Evolutionary conservation across 1,140 invertebrate genomes (phyloP), one percentile per base, ranked within the genome.

Genomic region (Drosophila varians): DNA sequence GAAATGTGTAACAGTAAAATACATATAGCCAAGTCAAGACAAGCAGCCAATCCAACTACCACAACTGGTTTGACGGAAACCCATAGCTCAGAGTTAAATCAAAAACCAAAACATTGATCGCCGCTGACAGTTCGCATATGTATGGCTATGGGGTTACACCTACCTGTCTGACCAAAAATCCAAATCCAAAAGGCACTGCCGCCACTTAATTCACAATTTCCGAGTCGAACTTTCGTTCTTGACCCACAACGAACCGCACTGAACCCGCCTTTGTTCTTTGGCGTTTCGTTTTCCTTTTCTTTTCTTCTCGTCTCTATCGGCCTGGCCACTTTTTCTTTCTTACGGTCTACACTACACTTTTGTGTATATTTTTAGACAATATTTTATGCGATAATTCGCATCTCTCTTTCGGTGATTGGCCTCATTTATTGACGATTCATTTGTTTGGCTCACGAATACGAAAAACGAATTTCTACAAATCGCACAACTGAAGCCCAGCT

Each of bases 371-470:
- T 80, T 73, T 80, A 80, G 57, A 45, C 54, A 43, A 53, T 31
- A 31, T 55, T 31, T 45, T 66, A 56, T 64, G 80, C 80, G 72
- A 86, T 84, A 87, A 74, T 86, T 76, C 62, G 68, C 80, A 53
- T 72, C 55, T 77, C 58, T 76, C 42, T 25, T 45, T 62, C 60
- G 55, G 45, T 31, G 57, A 62, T 48, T 87, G 80, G 52, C 80
- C 80, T 65, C 72, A 66, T 70, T 84, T 80, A 86, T 74, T 77
- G 69, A 68, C 68, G 84, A 64, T 76, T 86, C 62, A 64, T 75
- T 74, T 60, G 49, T 47, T 53, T 62, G 38, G 58, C 43, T 53
- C 45, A 53, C 31, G 34, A n/a, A n/a, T n/a, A n/a, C n/a, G n/a
- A n/a, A n/a, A n/a, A n/a, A n/a, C n/a, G n/a, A 47, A 65, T 72